Evolutionary conservation across 2,797 vertebrate species (phyloP).

Genomic region (Adelosebastes latens): DNA sequence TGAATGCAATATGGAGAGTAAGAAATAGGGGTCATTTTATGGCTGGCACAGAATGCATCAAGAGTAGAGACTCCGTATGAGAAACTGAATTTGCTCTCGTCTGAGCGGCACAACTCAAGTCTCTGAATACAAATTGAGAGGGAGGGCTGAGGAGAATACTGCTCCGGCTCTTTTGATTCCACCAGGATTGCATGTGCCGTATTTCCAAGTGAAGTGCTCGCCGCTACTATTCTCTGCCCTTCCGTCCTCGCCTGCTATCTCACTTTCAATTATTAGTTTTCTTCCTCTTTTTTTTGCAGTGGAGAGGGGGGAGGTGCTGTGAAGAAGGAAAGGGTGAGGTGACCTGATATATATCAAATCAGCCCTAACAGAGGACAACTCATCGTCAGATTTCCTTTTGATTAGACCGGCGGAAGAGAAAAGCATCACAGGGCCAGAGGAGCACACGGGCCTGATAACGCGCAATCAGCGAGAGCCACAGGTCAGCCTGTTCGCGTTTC

Average conservation of each 20-base stretch:
- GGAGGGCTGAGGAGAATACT: slow-evolving; percentile 25
- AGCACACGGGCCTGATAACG: slow-evolving; percentile 22
- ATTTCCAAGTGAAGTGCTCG: slow-evolving; percentile 50
- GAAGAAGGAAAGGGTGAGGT: slow-evolving; percentile 7
- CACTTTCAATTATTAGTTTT: slow-evolving; percentile 58
- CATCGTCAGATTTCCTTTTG: slow-evolving; percentile 50
- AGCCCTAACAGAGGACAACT: slow-evolving; percentile 40
- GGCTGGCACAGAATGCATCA: slow-evolving; percentile 30
- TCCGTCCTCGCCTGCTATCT: slow-evolving; percentile 32
- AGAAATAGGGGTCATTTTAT: slow-evolving; percentile 53
- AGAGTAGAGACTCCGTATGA: slow-evolving; percentile 5
- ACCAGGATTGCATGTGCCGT: slow-evolving; percentile 48
- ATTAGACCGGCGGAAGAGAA: slow-evolving; percentile 21
- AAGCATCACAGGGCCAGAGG: not conserved
- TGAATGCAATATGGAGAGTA: slow-evolving; percentile 37
- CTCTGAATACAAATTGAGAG: slow-evolving; percentile 53
- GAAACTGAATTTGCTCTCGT: slow-evolving; percentile 42
- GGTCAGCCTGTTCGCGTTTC: slow-evolving; percentile 15
- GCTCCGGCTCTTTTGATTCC: slow-evolving; percentile 27
- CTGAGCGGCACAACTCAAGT: slow-evolving; percentile 29
- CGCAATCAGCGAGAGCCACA: slow-evolving; percentile 27
- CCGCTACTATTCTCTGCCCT: slow-evolving; percentile 21
- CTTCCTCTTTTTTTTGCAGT: not conserved
- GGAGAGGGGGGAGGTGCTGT: not conserved
- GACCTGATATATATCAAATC: slow-evolving; percentile 54